Evolutionary conservation across 2,113 vertebrate species (phyloP), one percentile per base, ranked within the genome.

Genomic region (Oryzias celebensis): DNA sequence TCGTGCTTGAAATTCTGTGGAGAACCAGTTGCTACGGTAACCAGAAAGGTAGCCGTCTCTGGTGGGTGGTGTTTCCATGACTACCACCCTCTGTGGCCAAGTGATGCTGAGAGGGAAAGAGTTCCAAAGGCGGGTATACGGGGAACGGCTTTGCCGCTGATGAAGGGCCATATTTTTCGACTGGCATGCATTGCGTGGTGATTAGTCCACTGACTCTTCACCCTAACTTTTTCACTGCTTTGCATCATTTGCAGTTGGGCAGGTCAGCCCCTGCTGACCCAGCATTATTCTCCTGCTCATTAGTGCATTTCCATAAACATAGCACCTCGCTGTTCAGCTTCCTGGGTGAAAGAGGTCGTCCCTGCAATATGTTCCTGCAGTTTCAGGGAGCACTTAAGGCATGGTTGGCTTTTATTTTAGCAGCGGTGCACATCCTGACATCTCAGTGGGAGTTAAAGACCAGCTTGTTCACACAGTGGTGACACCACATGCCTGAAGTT

Each of bases 1-100:
- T 87, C 83, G 89, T 71, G 83, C 84, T 88, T 85, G 76, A 84
- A 89, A 90, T 91, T 89, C 91, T 90, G 83, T 86, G 73, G 91
- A 87, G 91, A 92, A 81, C 81, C 81, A 82, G 93, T 94, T 91
- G 90, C 91, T 90, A 93, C 80, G 83, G 91, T 87, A 93, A 93
- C 91, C 87, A 78, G 84, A 86, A 89, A 91, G 89, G 92, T 92
- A 91, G 84, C 85, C 70, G 83, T 85, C 86, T 93, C 91, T 85
- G 81, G 83, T 91, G 92, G 91, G 92, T 90, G 83, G 88, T 68
- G 90, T 92, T 92, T 78, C 91, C 89, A 91, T 81, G 82, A 89
- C 81, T 92, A 92, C 92, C 82, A 76, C 83, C 88, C 89, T 92
- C 76, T 67, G 85, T 78, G 90, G 86, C 88, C 87, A 86, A 92